Evolutionary conservation across 2,888 invertebrate genomes (phyloP).

Genomic region (Limenitis camilla): DNA sequence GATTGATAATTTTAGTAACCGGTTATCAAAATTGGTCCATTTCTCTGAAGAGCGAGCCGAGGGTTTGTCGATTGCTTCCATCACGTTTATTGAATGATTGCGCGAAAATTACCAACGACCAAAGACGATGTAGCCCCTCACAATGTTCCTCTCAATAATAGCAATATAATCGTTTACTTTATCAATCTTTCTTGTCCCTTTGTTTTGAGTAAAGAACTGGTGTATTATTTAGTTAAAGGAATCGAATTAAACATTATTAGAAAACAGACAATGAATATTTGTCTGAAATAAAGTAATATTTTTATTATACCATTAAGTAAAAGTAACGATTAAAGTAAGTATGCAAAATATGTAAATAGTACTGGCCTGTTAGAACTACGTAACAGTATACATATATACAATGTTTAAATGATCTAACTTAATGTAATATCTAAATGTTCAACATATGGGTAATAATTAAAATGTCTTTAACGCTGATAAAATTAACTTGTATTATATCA

Average conservation of each 20-base stretch:
- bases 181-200: constrained; percentile 35
- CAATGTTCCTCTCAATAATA: constrained; percentile 46
- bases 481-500: neutral
- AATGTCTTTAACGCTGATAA: neutral
- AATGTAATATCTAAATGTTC: neutral
- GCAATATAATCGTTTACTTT: constrained; percentile 55
- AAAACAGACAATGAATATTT: no score
- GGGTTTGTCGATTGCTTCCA: constrained; percentile 68
- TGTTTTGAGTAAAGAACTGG: constrained; percentile 21
- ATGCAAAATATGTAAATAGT: no score
- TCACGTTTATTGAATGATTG: constrained; percentile 73
- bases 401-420: neutral
- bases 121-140: constrained; percentile 55
- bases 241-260: no score
- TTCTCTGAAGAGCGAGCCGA: constrained; percentile 60
- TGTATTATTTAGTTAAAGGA: no score
- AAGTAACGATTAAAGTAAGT: no score
- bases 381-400: no score
- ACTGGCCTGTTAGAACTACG: no score
- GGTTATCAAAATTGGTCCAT: constrained; percentile 47
- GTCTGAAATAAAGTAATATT: no score
- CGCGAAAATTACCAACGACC: constrained; percentile 58
- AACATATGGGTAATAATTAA: constrained; percentile 1
- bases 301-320: no score
- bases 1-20: constrained; percentile 14